A percentile compares a stretch with the other conserved stretches of the same genome.
Conservation (phyloP, 2,113 vertebrate species). For the Rhinichthys klamathensis region DNA sequence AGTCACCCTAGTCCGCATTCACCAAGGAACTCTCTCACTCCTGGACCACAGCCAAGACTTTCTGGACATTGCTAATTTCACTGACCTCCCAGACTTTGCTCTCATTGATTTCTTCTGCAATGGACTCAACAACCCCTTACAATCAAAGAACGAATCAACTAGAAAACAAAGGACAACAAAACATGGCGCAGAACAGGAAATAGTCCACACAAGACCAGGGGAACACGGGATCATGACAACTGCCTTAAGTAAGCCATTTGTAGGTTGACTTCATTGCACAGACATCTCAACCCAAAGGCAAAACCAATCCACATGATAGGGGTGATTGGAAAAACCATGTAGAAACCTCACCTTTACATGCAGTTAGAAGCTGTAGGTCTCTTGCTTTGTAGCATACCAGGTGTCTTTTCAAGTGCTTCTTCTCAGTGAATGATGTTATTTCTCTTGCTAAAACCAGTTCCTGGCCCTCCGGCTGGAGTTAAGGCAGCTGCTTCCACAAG, state of each 20-base stretch:
- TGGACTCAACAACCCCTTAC: too few species aligned
- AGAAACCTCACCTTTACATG: neutral
- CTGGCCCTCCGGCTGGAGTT: constrained; percentile 93
- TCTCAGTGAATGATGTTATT: neutral
- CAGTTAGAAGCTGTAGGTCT: neutral
- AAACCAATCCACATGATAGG: neutral
- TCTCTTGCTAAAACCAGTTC: constrained; percentile 75
- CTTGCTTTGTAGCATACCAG: neutral
- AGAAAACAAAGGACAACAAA: too few species aligned
- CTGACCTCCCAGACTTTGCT: too few species aligned
- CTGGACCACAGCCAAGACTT: too few species aligned
- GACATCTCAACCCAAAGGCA: neutral
- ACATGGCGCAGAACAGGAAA: too few species aligned
- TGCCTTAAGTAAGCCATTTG: neutral
- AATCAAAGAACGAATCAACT: too few species aligned
- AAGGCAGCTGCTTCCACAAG: constrained; percentile 92
- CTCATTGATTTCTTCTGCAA: too few species aligned
- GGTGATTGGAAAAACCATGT: neutral
- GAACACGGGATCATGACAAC: too few species aligned
- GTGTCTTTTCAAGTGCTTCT: neutral
- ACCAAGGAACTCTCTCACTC: too few species aligned
- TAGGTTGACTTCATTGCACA: neutral
- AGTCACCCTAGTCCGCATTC: too few species aligned
- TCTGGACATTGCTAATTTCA: too few species aligned
- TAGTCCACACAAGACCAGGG: too few species aligned